Evolutionary conservation across 2,797 vertebrate species (phyloP), one percentile per base, ranked within the genome.

Genomic region (Gymnothorax javanicus): DNA sequence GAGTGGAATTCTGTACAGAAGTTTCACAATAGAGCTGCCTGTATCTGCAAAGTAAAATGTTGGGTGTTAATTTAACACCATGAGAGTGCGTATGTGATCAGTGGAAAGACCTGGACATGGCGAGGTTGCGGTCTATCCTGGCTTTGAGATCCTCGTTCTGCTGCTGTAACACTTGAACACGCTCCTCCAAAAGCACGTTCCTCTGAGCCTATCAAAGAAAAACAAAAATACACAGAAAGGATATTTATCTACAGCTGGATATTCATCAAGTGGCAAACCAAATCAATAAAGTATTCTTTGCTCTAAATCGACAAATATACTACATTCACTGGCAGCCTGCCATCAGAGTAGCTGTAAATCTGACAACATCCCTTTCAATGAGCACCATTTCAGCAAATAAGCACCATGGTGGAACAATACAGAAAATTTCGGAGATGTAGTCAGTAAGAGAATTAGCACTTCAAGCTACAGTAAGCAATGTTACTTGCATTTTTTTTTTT

Each of bases 101-200:
- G n/a, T n/a, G n/a, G n/a, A 91, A 94, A 89, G 89, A 99, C 98
- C 98, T 98, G 88, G 98, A 99, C 90, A 97, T 95, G 2, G 96
- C 97, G 0, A 97, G 94, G 89, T 99, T 99, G 91, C 97, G 97
- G 92, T 99, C 97, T 84, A 99, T 98, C 90, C 97, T 96, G 77
- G 96, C 98, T 93, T 93, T 97, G 89, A 99, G 96, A 90, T 99
- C 99, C 93, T 99, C 99, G 0, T 99, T 99, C 93, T 99, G 97
- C 94, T 99, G 99, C 94, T 98, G 98, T 71, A 99, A 95, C 84
- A 99, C 95, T 54, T 98, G 98, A 75, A 99, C 95, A 90, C 96
- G 97, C 91, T 99, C 99, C 92, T 99, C 97, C 93, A 99, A 92
- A 89, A 97, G 94, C 83, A 98, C 95, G 50, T 99, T 99, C 93